Evolutionary conservation across 2,797 vertebrate species (phyloP).

Genomic region (Lepilemur ruficaudatus): DNA sequence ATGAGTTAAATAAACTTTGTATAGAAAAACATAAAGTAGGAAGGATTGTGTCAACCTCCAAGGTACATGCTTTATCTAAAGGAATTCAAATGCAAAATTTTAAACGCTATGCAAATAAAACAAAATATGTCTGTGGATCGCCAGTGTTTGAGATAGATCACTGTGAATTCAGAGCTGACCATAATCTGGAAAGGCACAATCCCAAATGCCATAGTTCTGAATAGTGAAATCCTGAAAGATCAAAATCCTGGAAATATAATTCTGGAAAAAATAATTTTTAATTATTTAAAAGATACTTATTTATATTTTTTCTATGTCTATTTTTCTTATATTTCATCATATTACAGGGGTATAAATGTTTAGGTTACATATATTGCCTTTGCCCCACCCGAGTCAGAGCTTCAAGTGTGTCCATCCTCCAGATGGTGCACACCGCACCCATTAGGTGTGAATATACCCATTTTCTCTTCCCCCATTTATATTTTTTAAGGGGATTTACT

Average conservation of each 20-base stretch:
- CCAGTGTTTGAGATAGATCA: not conserved
- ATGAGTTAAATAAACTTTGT: not conserved
- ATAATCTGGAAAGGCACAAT: not conserved
- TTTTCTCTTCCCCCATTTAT: not conserved
- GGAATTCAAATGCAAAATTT: not conserved
- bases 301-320: not conserved
- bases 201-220: not conserved
- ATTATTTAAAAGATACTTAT: not conserved
- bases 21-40: not conserved
- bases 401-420: too few species aligned
- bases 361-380: too few species aligned
- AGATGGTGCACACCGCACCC: too few species aligned
- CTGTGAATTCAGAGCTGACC: not conserved
- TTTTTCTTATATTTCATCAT: too few species aligned
- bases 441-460: too few species aligned
- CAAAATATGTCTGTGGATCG: not conserved
- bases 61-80: not conserved
- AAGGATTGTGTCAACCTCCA: not conserved
- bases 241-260: not conserved
- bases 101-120: not conserved
- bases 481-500: not conserved
- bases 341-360: too few species aligned
- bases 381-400: too few species aligned
- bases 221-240: not conserved
- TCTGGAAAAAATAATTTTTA: not conserved